Base-by-base conservation (phyloP, 2,797 vertebrate species). In the Sebastes steindachneri region DNA sequence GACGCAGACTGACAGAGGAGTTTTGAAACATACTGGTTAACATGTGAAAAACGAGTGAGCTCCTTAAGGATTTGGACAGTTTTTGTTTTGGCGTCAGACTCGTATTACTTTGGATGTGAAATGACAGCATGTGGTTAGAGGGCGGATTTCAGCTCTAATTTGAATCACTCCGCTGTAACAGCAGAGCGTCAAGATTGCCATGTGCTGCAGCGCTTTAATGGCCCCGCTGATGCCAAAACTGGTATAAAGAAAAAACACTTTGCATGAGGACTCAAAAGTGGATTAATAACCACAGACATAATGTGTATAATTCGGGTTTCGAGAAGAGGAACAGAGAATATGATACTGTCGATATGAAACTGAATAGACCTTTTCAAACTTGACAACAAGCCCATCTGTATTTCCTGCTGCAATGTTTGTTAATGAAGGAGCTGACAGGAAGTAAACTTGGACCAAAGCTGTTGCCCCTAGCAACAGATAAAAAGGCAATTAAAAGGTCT, bases 51-150 rank as follows among this genome's bases (percentile, higher is more conserved):
- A 64, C 25, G 23, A 62, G 11, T 8, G 35, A 74, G 55, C 73
- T 74, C 64, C 70, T 73, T 23, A 35, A 63, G 81, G 71, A 59
- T 72, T 77, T 77, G 58, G 79, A 83, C 75, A 59, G 51, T 79
- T 75, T 86, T 86, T 84, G 77, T 80, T 84, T 81, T 90, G 85
- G 73, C 80, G 33, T 80, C 57, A 25, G 73, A 55, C 60, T 75
- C 29, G 2, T 64, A 35, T 79, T 71, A 57, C 55, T 78, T 82
- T 88, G 83, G 86, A 89, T 84, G 66, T 77, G 73, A 86, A 86
- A 70, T 23, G 64, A 77, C 73, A 84, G 85, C 85, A 75, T 85
- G 84, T 88, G 88, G 86, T 87, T 75, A 67, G 84, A 88, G 75
- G 80, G 72, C 35, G 85, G 87, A 89, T 81, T 73, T 71, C 29